A percentile compares a stretch with the other conserved stretches of the same genome.
Conservation (phyloP, 2,888 invertebrate genomes). For the Synanthedon formicaeformis region DNA sequence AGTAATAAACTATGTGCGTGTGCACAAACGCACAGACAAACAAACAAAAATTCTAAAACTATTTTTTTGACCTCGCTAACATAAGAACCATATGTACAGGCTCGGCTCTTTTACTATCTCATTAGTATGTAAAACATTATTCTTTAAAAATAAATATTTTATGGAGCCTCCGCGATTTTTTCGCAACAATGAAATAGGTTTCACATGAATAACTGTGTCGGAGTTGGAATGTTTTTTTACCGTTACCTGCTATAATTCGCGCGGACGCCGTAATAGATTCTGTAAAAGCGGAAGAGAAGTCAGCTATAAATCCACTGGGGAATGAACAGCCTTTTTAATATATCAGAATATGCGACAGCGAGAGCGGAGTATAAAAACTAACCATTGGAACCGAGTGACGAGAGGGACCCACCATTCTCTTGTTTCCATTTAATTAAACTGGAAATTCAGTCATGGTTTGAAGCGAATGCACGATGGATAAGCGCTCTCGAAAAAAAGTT, state of each 20-base stretch:
- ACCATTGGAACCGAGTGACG: slow-evolving; percentile 40
- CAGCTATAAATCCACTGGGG: slow-evolving; percentile 39
- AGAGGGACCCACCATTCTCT: slow-evolving; percentile 45
- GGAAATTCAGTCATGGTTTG: slow-evolving; percentile 42
- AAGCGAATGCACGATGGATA: slow-evolving; percentile 23
- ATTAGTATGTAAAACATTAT: too few relatives aligned
- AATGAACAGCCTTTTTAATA: slow-evolving; percentile 30
- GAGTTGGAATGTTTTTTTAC: slow-evolving; percentile 24
- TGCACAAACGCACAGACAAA: too few relatives aligned
- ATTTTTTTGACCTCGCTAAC: too few relatives aligned
- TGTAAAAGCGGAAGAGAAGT: slow-evolving; percentile 45
- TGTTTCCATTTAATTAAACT: slow-evolving; percentile 67
- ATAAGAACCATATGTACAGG: too few relatives aligned
- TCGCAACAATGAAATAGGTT: not conserved
- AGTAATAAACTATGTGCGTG: too few relatives aligned
- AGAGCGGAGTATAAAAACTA: slow-evolving; percentile 32
- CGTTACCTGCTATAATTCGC: slow-evolving; percentile 44
- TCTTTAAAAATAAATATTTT: too few relatives aligned
- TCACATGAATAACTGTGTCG: not conserved
- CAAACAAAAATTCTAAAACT: too few relatives aligned
- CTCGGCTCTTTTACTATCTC: too few relatives aligned
- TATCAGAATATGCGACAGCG: slow-evolving; percentile 26
- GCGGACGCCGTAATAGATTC: slow-evolving; percentile 47
- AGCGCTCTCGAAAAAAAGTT: slow-evolving; percentile 35
- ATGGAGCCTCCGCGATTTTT: not conserved